Base-by-base conservation (phyloP, 1,140 invertebrate species). In the Dendrolimus kikuchii region DNA sequence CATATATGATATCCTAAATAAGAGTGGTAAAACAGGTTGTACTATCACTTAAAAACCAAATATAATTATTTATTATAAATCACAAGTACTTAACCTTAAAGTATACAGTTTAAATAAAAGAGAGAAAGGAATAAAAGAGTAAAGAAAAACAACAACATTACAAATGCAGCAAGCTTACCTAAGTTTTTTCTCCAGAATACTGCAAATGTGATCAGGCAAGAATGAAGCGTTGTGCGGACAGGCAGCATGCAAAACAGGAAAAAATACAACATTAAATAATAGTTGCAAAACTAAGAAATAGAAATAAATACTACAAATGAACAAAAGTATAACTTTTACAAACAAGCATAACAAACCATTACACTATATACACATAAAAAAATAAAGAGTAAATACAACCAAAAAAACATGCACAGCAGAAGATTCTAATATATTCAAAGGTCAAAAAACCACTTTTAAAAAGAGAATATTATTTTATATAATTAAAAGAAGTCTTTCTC, bases 141-240 rank as follows among this genome's bases (percentile, higher is more conserved):
- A 59, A 55, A 58, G 49, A 42, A 60, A 60, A 50, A 49, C 55
- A 4, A 7, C 38, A 51, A 51, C n/a, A 41, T 8, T 51, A 51
- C 40, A 51, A 6, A 63, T 51, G 52, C 68, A 63, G 63, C 66
- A 59, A 78, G 90, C 92, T 91, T 90, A 93, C 92, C 92, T 91
- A 84, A 92, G 91, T 89, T 92, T 93, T 88, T 91, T 93, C 88
- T 93, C 92, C 90, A 92, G 87, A 88, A 93, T 93, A 87, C 92
- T 93, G 90, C 83, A 79, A 77, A 81, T 79, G 68, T 78, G 77
- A 76, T 83, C 72, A 74, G 79, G 78, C 74, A 82, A 86, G 73
- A 82, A 81, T 81, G 81, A 81, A 86, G 82, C 82, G 82, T 76
- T 72, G 82, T 86, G 82, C 77, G 77, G 68, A 82, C 77, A 81